A percentile compares a stretch with the other conserved stretches of the same genome.
Evolutionary conservation across 2,113 vertebrate species (phyloP).

Genomic region (Phaethon lepturus): DNA sequence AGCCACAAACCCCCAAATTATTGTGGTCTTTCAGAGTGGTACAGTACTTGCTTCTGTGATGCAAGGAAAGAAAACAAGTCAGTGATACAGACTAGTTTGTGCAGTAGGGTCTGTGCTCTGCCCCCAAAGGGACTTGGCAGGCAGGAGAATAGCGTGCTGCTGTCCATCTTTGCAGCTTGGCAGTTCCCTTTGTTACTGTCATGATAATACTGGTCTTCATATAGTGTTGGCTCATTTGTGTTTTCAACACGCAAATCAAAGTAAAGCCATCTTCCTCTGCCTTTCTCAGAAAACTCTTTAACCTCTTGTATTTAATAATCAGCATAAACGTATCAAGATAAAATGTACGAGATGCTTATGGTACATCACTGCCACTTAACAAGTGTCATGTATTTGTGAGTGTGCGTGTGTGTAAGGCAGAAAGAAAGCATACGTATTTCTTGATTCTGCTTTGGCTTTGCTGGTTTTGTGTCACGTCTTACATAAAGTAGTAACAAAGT

Average conservation of each 20-base stretch:
- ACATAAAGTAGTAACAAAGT: constrained; percentile 35
- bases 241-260: background rate
- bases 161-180: background rate
- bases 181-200: constrained; percentile 30
- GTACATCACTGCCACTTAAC: background rate
- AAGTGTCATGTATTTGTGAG: constrained; percentile 9
- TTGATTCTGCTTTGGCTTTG: background rate
- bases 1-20: background rate
- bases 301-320: constrained; percentile 18
- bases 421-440: constrained; percentile 5
- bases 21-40: background rate
- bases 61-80: background rate
- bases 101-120: background rate
- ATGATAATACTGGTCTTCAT: background rate
- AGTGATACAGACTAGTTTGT: background rate
- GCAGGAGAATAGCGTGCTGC: background rate
- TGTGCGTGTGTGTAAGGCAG: background rate
- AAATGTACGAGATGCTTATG: background rate
- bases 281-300: constrained; percentile 18
- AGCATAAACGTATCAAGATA: background rate
- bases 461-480: constrained; percentile 37
- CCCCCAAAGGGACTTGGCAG: background rate
- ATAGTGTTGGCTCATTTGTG: background rate
- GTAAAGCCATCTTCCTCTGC: background rate
- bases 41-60: background rate